Evolutionary conservation across 2,888 invertebrate species (phyloP).

Genomic region (Megamerina dolium): DNA sequence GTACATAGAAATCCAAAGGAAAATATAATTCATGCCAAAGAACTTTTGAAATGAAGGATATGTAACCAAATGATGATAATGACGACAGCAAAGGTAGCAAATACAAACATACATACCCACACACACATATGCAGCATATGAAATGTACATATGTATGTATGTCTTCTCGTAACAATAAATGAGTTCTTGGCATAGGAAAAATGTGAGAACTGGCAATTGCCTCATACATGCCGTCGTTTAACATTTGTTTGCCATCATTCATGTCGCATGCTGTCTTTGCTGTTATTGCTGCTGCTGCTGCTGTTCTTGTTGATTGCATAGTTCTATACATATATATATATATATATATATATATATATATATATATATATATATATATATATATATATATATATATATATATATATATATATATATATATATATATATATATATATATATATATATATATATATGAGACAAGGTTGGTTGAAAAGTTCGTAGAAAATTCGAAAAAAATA

Average conservation of each 20-base stretch:
- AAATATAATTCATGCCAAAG: constrained; percentile 26
- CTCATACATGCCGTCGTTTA: constrained; percentile 21
- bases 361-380: too few species aligned
- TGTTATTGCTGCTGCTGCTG: constrained; percentile 8
- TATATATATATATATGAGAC: too few species aligned
- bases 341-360: too few species aligned
- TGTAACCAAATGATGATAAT: constrained; percentile 30
- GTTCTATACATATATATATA: too few species aligned
- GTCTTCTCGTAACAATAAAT: constrained; percentile 28
- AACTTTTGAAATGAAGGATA: constrained; percentile 17
- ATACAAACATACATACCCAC: not conserved
- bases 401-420: too few species aligned
- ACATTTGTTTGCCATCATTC: constrained; percentile 27
- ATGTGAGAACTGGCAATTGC: constrained; percentile 5
- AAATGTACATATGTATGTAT: constrained; percentile 25
- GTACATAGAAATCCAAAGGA: too few species aligned
- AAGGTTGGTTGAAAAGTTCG: too few species aligned
- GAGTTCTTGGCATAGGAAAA: constrained; percentile 29
- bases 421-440: too few species aligned
- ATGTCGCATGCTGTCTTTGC: constrained; percentile 18
- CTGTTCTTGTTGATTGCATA: too few species aligned
- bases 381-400: too few species aligned
- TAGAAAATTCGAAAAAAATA: too few species aligned
- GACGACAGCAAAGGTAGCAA: constrained; percentile 21
- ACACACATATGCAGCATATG: not conserved